A percentile compares a stretch with the other conserved stretches of the same genome.
phyloP scores from a whole-genome alignment of 2,888 invertebrate genomes.

The Meiosimyza platycephala region DNA sequence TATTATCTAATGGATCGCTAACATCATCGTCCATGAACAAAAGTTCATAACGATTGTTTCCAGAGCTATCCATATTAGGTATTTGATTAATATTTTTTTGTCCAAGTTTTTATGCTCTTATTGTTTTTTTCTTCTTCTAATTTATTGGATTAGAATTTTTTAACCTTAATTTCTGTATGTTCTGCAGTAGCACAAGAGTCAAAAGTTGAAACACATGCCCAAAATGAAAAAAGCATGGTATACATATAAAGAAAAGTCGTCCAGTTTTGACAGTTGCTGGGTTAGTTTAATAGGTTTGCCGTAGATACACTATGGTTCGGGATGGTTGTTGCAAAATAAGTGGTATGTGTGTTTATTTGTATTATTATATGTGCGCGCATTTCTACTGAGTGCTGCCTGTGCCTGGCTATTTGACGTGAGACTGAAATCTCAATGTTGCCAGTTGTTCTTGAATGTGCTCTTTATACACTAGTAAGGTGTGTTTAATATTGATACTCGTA shows the following conservation, averaged over 20 bases:
- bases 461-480: too few relatives aligned
- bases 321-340: background rate
- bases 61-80: conserved; percentile 64
- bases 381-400: background rate
- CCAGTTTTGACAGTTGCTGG: conserved; percentile 36
- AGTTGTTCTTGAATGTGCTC: too few relatives aligned
- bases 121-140: conserved; percentile 38
- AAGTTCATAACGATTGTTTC: conserved; percentile 67
- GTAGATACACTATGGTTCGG: conserved; percentile 10
- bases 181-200: conserved; percentile 48
- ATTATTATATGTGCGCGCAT: conserved; percentile 12
- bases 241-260: conserved; percentile 56
- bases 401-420: background rate
- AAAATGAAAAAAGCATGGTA: conserved; percentile 55
- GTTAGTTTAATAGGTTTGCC: conserved; percentile 37
- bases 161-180: conserved; percentile 63
- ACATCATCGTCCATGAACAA: conserved; percentile 68
- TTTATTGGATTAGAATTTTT: conserved; percentile 43
- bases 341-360: conserved; percentile 14
- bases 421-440: too few relatives aligned
- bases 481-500: too few relatives aligned
- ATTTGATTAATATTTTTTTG: conserved; percentile 39
- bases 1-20: conserved; percentile 67
- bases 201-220: conserved; percentile 52
- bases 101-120: conserved; percentile 7